Conservation (phyloP, 2,113 vertebrate species). For the Sander lucioperca region DNA sequence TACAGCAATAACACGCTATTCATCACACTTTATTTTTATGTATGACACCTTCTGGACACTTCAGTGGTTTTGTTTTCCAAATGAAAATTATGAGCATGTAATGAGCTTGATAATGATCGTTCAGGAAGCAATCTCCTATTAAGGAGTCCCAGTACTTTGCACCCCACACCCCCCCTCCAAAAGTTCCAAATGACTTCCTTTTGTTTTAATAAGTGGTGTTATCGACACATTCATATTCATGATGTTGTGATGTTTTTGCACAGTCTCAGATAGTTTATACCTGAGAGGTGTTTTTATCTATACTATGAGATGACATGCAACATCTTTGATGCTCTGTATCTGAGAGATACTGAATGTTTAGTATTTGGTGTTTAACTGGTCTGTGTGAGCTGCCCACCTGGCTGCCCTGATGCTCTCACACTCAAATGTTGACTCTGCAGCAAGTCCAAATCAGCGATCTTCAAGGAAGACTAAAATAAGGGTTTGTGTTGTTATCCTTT, state of each 20-base stretch:
- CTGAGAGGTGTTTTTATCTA: background rate
- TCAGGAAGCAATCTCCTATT: constrained; percentile 32
- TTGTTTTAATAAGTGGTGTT: constrained; percentile 27
- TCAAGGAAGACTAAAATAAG: constrained; percentile 52
- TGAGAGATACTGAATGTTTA: background rate
- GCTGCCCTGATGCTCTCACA: constrained; percentile 31
- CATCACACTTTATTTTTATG: constrained; percentile 29
- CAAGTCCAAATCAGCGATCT: constrained; percentile 59
- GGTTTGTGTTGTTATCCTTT: constrained; percentile 43
- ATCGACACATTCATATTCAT: constrained; percentile 48
- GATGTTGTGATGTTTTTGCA: background rate
- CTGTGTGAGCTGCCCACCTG: constrained; percentile 40
- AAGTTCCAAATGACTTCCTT: constrained; percentile 57
- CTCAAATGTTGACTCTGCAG: constrained; percentile 54
- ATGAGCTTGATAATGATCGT: constrained; percentile 64
- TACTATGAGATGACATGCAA: background rate
- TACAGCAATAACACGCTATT: constrained; percentile 48
- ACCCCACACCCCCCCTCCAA: too few relatives aligned
- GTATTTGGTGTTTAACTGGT: constrained; percentile 4
- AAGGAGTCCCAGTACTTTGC: background rate
- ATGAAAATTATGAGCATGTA: constrained; percentile 49
- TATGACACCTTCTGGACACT: constrained; percentile 44
- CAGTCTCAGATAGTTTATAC: background rate
- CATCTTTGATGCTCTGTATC: constrained; percentile 16
- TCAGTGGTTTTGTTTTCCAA: constrained; percentile 54